These are phyloP conservation scores for Trissolcus basalis DNA, from an alignment of 1,140 invertebrate genomes.

Conservation along the genomic window DNA sequence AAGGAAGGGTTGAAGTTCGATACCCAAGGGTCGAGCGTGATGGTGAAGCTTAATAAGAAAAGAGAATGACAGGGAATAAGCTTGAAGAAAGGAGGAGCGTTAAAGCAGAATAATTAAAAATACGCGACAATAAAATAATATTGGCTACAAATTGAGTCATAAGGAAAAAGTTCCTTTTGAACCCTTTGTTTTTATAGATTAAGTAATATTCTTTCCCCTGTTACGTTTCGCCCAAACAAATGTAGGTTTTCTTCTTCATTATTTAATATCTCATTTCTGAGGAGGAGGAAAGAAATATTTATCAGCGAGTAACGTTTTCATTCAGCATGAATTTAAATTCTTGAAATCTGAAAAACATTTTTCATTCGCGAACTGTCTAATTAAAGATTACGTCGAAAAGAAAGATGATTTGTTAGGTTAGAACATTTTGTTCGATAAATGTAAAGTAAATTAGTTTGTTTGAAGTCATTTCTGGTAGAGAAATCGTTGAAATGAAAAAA, in stretches of 20 bases:
- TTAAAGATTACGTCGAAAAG: constrained; percentile 31
- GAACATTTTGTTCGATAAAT: constrained; percentile 9
- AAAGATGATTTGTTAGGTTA: constrained; percentile 20
- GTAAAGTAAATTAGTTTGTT: no score
- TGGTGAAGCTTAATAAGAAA: constrained; percentile 71
- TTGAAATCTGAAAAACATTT: constrained; percentile 9
- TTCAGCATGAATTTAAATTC: constrained; percentile 33
- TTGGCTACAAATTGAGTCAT: constrained; percentile 73
- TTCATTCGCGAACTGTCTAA: constrained; percentile 5
- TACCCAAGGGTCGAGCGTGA: constrained; percentile 62
- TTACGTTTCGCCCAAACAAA: constrained; percentile 4
- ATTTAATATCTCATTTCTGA: constrained; percentile 39
- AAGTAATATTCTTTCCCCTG: constrained; percentile 63
- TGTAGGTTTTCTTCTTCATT: constrained; percentile 42
- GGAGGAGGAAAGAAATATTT: constrained; percentile 25
- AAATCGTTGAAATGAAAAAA: constrained; percentile 68
- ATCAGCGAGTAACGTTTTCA: constrained; percentile 16
- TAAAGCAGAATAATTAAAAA: constrained; percentile 73
- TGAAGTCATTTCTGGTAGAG: constrained; percentile 28
- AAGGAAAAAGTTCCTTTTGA: constrained; percentile 45
- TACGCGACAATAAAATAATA: constrained; percentile 73
- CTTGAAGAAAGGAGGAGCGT: constrained; percentile 61
- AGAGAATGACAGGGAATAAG: constrained; percentile 47
- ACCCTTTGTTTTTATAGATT: constrained; percentile 64
- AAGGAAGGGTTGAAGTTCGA: constrained; percentile 71